Base-by-base conservation (phyloP, 1,140 invertebrate species). In the Helicoverpa armigera region DNA sequence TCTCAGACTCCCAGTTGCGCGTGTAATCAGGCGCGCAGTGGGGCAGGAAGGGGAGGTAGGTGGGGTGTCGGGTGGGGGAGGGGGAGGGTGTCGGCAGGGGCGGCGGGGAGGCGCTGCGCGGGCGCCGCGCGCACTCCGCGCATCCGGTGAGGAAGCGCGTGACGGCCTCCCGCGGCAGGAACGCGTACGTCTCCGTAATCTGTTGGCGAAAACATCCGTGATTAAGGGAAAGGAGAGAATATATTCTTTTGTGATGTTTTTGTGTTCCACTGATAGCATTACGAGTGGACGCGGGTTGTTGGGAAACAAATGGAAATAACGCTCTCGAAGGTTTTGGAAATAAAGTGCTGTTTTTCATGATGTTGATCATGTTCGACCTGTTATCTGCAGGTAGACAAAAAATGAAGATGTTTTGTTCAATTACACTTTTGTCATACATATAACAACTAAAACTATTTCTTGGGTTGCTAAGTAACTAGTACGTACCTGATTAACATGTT, bases 111-210 rank as follows among this genome's bases (percentile, higher is more conserved):
- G 96, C 96, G 72, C 98, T 97, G 84, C 98, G 96, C 84, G 98
- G 98, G 79, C 98, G 96, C 88, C 98, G 97, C 89, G 98, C 98
- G 92, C 98, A 99, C 90, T 99, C 98, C n/a, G 97, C 97, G 93
- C 98, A 99, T 82, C 98, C 98, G 87, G 99, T 97, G 43, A 99
- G 96, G 94, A 99, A 99, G 85, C 98, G 97, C 58, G 98, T 99
- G 87, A 99, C 98, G 2, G 98, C 98, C 95, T 99, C 98, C 50
- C 98, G 96, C 1, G 98, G 98, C 76, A 99, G 96, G 89, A 99
- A 99, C 5, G 98, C 98, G 95, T 99, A 99, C 60, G 98, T 98
- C 92, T 99, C 98, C 11, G 98, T 98, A 88, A 99, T 99, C 98
- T 99, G 96, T 43, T 96, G 95, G 86, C 89, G 88, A 94, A 91